These are phyloP conservation scores for Paramisgurnus dabryanus DNA, from an alignment of 2,113 vertebrate species.

Conservation along the genomic window DNA sequence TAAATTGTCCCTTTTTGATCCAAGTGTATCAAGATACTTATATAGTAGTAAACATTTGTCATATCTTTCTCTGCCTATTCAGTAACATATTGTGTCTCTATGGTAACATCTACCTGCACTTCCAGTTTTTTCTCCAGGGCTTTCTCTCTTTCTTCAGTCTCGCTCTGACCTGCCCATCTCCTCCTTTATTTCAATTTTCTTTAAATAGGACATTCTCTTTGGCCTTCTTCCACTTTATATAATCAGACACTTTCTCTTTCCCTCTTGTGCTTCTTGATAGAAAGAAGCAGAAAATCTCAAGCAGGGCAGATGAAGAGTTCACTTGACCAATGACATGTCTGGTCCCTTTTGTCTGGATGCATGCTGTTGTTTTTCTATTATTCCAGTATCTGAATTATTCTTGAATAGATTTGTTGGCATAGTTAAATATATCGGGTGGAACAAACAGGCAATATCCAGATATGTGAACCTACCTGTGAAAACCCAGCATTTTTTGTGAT, in stretches of 20 bases:
- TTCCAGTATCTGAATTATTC: background rate
- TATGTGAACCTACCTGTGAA: no score
- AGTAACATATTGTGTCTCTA: no score
- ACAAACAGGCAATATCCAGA: no score
- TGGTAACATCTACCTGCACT: background rate
- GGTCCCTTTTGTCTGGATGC: background rate
- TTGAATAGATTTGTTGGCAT: no score
- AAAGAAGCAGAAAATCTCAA: background rate
- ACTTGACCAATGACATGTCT: background rate
- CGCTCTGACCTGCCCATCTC: background rate
- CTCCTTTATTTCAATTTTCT: conserved; percentile 5
- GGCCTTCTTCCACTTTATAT: conserved; percentile 15
- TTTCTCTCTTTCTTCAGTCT: conserved; percentile 33
- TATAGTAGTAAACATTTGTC: no score
- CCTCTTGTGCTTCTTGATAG: background rate
- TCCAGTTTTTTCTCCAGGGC: background rate
- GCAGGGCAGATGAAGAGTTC: background rate
- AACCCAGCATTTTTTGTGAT: no score
- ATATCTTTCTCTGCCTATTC: no score
- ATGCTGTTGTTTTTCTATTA: background rate
- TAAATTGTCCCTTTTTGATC: no score
- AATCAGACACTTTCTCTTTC: conserved; percentile 12
- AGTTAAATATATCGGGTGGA: no score
- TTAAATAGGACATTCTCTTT: conserved; percentile 23
- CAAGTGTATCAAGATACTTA: no score